A percentile compares a stretch with the other conserved stretches of the same genome.
Conservation (phyloP, 2,113 vertebrate genomes). For the Hippocampus zosterae region DNA sequence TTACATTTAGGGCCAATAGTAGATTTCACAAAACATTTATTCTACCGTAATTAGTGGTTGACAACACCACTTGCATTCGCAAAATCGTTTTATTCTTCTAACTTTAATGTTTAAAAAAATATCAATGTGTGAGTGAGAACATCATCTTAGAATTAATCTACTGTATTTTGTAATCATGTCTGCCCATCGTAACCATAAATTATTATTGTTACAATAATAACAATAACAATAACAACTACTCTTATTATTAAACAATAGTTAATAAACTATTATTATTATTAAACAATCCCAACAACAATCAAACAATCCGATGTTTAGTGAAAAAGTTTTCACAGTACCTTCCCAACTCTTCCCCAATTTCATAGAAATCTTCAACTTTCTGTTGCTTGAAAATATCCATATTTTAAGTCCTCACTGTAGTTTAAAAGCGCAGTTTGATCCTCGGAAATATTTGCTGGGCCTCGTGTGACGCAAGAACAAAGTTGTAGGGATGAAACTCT, state of each 20-base stretch:
- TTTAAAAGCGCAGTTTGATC: not conserved
- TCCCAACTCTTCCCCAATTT: slow-evolving; percentile 88
- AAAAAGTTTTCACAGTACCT: slow-evolving; percentile 71
- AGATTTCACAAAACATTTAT: not conserved
- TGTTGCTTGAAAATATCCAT: slow-evolving; percentile 91
- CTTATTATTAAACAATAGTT: no score
- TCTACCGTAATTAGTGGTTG: not conserved
- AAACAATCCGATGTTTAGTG: not conserved
- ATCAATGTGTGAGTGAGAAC: no score
- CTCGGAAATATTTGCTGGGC: not conserved
- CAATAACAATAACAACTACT: no score
- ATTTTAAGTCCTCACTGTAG: slow-evolving; percentile 64
- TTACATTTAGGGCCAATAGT: not conserved
- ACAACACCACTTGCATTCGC: not conserved
- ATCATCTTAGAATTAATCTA: no score
- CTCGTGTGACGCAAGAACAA: not conserved
- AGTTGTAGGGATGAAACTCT: not conserved
- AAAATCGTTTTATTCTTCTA: not conserved
- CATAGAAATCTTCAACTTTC: slow-evolving; percentile 87
- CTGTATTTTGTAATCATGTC: not conserved
- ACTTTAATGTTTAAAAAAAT: no score
- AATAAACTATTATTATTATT: no score
- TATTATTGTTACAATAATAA: not conserved
- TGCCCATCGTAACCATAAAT: not conserved
- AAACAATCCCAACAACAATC: not conserved